Evolutionary conservation across 2,888 invertebrate genomes (phyloP), one percentile per base, ranked within the genome.

Genomic region (Athalia circularis): DNA sequence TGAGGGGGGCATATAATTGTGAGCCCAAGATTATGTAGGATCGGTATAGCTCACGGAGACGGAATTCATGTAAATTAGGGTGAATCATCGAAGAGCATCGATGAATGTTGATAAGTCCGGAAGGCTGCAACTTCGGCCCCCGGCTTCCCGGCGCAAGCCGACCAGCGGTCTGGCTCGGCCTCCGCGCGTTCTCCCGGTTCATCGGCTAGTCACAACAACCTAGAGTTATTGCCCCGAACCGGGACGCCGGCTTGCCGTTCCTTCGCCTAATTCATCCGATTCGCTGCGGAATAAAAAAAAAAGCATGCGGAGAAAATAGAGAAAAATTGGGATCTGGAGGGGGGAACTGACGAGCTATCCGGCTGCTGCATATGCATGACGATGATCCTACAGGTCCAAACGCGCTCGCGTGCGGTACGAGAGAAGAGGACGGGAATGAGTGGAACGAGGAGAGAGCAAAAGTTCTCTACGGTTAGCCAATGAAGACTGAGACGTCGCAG

Each of bases 161-260:
- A 87, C 88, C 86, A 87, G 88, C 88, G 88, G 88, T 88, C 88
- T 88, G 86, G 86, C 75, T 48, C 79, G 79, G 82, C 83, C 85
- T 85, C 86, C 52, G 7, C 9, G 54, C 62, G 4, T 54, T 57
- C 59, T 59, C 9, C 57, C 13, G 75, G 50, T 62, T 62, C 75
- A 84, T 86, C 86, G 84, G 84, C 86, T 87, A 87, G 87, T 88
- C 87, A 87, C 87, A 87, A 87, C 84, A 84, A 81, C 80, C 81
- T 59, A 86, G 82, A 86, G 86, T 86, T 87, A 87, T 87, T 86
- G 85, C 85, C 85, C 84, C 83, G 80, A 82, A 79, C 82, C 83
- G 82, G 43, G 11, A 13, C 79, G 79, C 77, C 77, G 79, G 61
- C 77, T 72, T 74, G 62, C 81, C 82, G 78, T 83, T 29, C 29